A percentile compares a stretch with the other conserved stretches of the same genome.
These are phyloP conservation scores for Biston stratarius DNA, from an alignment of 2,888 invertebrate species.

Conservation along the genomic window DNA sequence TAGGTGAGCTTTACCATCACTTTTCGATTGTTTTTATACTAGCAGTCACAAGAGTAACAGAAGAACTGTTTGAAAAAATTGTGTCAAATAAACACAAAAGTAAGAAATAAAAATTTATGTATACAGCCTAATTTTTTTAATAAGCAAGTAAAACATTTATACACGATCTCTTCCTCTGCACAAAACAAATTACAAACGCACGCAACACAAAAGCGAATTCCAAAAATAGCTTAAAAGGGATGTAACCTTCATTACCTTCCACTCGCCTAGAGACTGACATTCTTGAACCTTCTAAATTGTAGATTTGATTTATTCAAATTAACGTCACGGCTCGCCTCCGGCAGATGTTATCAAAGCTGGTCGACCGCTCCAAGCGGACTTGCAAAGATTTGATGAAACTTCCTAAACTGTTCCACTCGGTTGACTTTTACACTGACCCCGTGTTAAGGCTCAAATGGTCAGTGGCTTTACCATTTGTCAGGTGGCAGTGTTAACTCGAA, in stretches of 20 bases:
- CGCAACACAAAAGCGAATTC: conserved; percentile 19
- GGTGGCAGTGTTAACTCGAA: neutral
- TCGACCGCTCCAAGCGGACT: conserved; percentile 57
- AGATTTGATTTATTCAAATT: conserved; percentile 79
- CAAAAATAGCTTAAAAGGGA: conserved; percentile 24
- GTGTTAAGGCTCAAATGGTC: conserved; percentile 48
- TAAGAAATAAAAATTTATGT: no score
- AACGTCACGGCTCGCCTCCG: conserved; percentile 65
- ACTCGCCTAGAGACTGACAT: conserved; percentile 23
- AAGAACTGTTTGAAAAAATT: no score
- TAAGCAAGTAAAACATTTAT: no score
- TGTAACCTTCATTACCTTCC: conserved; percentile 23
- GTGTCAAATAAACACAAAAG: no score
- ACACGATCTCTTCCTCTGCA: neutral
- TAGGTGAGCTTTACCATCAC: no score
- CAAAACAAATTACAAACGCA: conserved; percentile 16
- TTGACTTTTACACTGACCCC: conserved; percentile 71
- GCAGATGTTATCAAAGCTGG: conserved; percentile 74
- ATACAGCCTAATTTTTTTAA: no score
- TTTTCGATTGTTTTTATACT: no score
- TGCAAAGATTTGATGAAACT: conserved; percentile 70
- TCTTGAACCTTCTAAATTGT: conserved; percentile 53
- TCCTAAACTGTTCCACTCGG: conserved; percentile 71
- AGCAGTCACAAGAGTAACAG: no score
- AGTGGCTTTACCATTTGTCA: conserved; percentile 46